Conservation (phyloP, 2,888 invertebrate species). For the Sympetrum striolatum region DNA sequence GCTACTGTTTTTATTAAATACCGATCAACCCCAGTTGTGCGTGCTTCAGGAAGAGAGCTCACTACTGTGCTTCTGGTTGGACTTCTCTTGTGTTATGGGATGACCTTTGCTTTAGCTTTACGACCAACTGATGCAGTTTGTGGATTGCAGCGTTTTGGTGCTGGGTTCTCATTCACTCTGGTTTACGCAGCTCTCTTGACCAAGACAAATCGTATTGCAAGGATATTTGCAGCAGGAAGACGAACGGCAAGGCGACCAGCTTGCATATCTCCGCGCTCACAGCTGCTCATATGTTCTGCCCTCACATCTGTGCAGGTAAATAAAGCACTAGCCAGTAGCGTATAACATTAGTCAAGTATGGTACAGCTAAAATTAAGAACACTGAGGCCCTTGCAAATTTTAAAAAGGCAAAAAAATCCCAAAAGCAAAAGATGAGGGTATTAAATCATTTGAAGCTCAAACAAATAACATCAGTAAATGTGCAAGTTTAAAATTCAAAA, state of each 20-base stretch:
- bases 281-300: slow-evolving; percentile 86
- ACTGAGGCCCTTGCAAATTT: too few relatives aligned
- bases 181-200: slow-evolving; percentile 96
- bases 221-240: slow-evolving; percentile 97
- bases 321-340: slow-evolving; percentile 51
- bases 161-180: slow-evolving; percentile 95
- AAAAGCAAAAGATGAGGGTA: too few relatives aligned
- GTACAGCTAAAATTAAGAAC: too few relatives aligned
- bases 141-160: slow-evolving; percentile 87
- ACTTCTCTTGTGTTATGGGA: slow-evolving; percentile 88
- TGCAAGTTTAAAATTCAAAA: too few relatives aligned
- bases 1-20: slow-evolving; percentile 81
- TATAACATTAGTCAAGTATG: too few relatives aligned
- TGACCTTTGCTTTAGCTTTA: slow-evolving; percentile 90
- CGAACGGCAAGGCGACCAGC: slow-evolving; percentile 92
- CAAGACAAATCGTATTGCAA: slow-evolving; percentile 95
- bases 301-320: slow-evolving; percentile 87
- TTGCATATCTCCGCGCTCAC: slow-evolving; percentile 91
- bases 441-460: too few relatives aligned
- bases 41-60: slow-evolving; percentile 89
- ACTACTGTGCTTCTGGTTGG: slow-evolving; percentile 91
- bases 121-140: slow-evolving; percentile 87
- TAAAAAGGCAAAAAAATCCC: too few relatives aligned
- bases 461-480: too few relatives aligned
- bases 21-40: slow-evolving; percentile 96